Base-by-base conservation (phyloP, 2,888 invertebrate species). In the Elaeidobius kamerunicus region DNA sequence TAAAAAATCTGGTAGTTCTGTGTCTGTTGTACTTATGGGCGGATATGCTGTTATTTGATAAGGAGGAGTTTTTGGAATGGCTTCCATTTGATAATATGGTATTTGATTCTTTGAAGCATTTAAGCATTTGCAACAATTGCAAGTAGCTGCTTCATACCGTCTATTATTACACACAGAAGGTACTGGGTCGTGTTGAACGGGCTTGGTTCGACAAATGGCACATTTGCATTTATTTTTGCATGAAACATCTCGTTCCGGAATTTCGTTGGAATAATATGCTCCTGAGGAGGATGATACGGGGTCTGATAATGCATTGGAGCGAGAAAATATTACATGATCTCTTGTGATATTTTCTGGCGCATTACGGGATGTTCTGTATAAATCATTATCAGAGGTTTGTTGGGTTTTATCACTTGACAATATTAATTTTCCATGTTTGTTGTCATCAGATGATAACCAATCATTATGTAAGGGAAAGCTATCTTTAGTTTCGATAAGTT, bases 301-400 rank as follows among this genome's bases (percentile, higher is more conserved):
- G 19, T 46, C 38, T 34, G 43, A 43, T 14, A 32, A 7, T 15
- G 27, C 9, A 23, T 12, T n/a, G n/a, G n/a, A n/a, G n/a, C n/a
- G n/a, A n/a, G n/a, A n/a, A n/a, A n/a, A n/a, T n/a, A n/a, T n/a
- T n/a, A n/a, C n/a, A n/a, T n/a, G n/a, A n/a, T n/a, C n/a, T n/a
- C n/a, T n/a, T n/a, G n/a, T n/a, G n/a, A n/a, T n/a, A n/a, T n/a
- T n/a, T n/a, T n/a, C n/a, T n/a, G n/a, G n/a, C 23, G 23, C 4
- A 23, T 6, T 43, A 18, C 19, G 34, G 1, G 49, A 36, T 11
- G 45, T 27, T 5, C 38, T 41, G 36, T 41, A 55, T 32, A 60
- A 32, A 27, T 56, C 48, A 35, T 58, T 56, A 16, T 60, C 56
- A 7, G 60, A 60, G 5, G 60, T 60, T 52, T 60, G 59, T 36